A percentile compares a stretch with the other conserved stretches of the same genome.
phyloP scores from a whole-genome alignment of 2,888 invertebrate genomes.

The Drosophila leonis region DNA sequence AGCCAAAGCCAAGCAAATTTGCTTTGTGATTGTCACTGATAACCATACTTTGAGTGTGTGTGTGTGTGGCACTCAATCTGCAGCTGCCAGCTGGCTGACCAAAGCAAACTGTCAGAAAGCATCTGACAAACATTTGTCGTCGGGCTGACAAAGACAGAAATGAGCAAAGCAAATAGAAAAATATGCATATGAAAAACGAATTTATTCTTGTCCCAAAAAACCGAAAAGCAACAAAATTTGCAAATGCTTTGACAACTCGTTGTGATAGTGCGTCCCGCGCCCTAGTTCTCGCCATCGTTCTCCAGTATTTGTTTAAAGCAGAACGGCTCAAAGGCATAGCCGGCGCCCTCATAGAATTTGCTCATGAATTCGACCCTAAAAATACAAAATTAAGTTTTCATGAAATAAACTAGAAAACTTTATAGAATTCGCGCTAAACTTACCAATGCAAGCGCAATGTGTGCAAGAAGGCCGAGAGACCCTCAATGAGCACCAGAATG shows the following conservation, averaged over 20 bases:
- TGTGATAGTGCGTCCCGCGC: slow-evolving; percentile 57
- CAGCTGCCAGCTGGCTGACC: slow-evolving; percentile 59
- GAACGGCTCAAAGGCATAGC: slow-evolving; percentile 94
- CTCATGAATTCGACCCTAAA: slow-evolving; percentile 98
- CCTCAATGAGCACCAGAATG: slow-evolving; percentile 99
- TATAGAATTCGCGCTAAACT: slow-evolving; percentile 33
- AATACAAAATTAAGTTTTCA: slow-evolving; percentile 23
- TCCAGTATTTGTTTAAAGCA: slow-evolving; percentile 92
- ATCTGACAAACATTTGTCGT: slow-evolving; percentile 63
- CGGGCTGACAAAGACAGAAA: slow-evolving; percentile 50
- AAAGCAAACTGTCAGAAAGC: slow-evolving; percentile 59
- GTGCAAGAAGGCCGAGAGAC: slow-evolving; percentile 98
- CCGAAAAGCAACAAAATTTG: slow-evolving; percentile 36
- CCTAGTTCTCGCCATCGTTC: slow-evolving; percentile 85
- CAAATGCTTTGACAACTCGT: slow-evolving; percentile 27
- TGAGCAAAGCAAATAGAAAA: slow-evolving; percentile 41
- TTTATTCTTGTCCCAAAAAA: slow-evolving; percentile 56
- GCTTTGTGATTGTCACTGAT: slow-evolving; percentile 63
- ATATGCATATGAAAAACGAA: slow-evolving; percentile 68
- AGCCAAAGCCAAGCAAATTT: slow-evolving; percentile 49
- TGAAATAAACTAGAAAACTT: background rate
- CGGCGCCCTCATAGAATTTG: slow-evolving; percentile 94
- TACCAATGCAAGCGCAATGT: slow-evolving; percentile 99
- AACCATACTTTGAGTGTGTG: slow-evolving; percentile 19
- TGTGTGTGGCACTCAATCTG: slow-evolving; percentile 29